Percentiles rank a stretch among this genome's conserved stretches.
These are phyloP conservation scores for Eurytoma adleriae DNA, from an alignment of 2,888 invertebrate species.

Conservation along the genomic window DNA sequence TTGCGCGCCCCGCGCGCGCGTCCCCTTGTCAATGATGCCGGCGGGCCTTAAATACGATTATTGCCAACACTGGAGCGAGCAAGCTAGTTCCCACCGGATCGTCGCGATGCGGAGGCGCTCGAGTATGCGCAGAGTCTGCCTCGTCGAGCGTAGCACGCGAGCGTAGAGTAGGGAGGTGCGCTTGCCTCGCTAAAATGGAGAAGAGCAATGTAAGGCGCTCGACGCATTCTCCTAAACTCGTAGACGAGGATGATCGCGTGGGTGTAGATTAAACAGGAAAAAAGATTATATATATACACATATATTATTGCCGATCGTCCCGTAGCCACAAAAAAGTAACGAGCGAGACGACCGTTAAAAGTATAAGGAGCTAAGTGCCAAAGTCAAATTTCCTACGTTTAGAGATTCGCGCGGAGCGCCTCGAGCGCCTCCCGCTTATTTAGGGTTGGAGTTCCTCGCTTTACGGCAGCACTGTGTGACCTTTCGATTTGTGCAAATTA, in stretches of 20 bases:
- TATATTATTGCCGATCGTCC: slow-evolving; percentile 10
- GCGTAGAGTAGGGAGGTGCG: not conserved
- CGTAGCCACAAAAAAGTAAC: not conserved
- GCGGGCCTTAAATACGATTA: slow-evolving; percentile 4
- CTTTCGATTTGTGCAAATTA: too few species aligned
- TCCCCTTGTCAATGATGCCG: not conserved
- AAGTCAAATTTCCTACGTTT: slow-evolving; percentile 39
- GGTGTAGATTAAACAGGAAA: not conserved
- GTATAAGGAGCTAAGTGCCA: slow-evolving; percentile 54
- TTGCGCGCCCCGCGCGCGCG: slow-evolving; percentile 7
- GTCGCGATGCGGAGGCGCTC: not conserved
- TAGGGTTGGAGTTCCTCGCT: too few species aligned
- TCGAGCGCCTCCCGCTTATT: too few species aligned
- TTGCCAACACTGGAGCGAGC: not conserved
- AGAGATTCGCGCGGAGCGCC: too few species aligned
- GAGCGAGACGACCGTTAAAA: not conserved
- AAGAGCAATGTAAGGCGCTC: not conserved
- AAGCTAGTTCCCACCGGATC: not conserved
- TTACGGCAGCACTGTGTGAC: too few species aligned
- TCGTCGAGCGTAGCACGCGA: slow-evolving; percentile 22
- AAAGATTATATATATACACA: too few species aligned
- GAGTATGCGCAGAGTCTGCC: slow-evolving; percentile 21
- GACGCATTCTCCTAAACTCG: not conserved
- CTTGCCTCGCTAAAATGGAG: not conserved
- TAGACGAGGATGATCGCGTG: slow-evolving; percentile 19